Conservation (phyloP, 1,140 invertebrate genomes). For the Meloidogyne chitwoodi region DNA sequence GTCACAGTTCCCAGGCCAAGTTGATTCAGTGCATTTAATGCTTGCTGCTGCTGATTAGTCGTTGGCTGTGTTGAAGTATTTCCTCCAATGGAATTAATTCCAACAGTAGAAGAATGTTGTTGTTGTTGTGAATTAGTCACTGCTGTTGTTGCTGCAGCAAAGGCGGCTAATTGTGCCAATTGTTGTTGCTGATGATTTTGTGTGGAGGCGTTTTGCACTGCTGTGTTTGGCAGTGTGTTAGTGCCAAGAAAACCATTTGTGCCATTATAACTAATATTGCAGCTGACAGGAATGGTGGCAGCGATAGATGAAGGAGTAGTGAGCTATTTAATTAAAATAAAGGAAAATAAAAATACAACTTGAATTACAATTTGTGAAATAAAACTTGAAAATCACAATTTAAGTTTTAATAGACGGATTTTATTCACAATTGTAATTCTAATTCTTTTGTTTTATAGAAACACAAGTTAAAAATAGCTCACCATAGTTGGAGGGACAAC, state of each 20-base stretch:
- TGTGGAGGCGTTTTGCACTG: not conserved
- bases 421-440: too few species aligned
- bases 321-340: not conserved
- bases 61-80: not conserved
- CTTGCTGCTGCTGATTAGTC: not conserved
- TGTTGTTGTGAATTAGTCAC: slow-evolving; percentile 7
- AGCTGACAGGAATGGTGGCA: slow-evolving; percentile 13
- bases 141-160: slow-evolving; percentile 21
- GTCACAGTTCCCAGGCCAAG: not conserved
- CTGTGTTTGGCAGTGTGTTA: not conserved
- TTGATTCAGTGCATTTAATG: slow-evolving; percentile 19
- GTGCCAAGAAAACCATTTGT: not conserved
- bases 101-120: slow-evolving; percentile 2
- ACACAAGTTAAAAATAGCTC: too few species aligned
- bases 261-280: slow-evolving; percentile 2
- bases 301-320: slow-evolving; percentile 5
- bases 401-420: too few species aligned
- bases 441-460: not conserved
- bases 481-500: not conserved
- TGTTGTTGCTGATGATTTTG: slow-evolving; percentile 14
- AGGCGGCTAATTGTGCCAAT: slow-evolving; percentile 12
- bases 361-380: too few species aligned
- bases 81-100: not conserved
- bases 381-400: too few species aligned
- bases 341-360: not conserved